These are phyloP conservation scores for Atherinosoma microstoma DNA, from an alignment of 2,797 vertebrate genomes.

Conservation along the genomic window DNA sequence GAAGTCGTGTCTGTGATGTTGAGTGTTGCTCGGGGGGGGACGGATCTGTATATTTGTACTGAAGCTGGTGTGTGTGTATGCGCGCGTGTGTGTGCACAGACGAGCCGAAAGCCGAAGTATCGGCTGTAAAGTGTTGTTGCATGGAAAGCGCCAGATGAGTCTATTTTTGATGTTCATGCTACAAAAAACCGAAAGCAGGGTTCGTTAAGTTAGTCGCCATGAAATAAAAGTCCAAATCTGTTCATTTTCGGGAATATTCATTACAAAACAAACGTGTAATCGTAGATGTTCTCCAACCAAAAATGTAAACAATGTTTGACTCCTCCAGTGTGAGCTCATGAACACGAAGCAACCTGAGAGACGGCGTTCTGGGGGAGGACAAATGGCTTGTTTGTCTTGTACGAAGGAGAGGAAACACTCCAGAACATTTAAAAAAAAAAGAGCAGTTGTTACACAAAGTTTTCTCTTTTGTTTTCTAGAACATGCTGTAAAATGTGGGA, in stretches of 20 bases:
- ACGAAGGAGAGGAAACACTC: constrained; percentile 18
- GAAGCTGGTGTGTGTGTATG: constrained; percentile 33
- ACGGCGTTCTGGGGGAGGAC: constrained; percentile 10
- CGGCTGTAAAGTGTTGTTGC: constrained; percentile 23
- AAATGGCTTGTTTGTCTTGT: constrained; percentile 6
- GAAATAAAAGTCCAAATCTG: no score
- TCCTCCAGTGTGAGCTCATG: not conserved
- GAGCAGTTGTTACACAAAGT: constrained; percentile 38
- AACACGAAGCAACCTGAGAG: not conserved
- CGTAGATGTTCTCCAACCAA: constrained; percentile 15
- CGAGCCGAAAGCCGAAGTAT: constrained; percentile 15
- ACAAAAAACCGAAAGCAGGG: not conserved
- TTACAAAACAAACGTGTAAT: not conserved
- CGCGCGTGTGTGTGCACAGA: constrained; percentile 42
- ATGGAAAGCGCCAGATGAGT: constrained; percentile 33
- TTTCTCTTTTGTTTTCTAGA: constrained; percentile 29
- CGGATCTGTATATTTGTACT: constrained; percentile 73
- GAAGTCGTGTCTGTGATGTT: constrained; percentile 1
- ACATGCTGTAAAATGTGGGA: constrained; percentile 64
- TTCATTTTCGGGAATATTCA: no score
- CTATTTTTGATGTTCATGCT: constrained; percentile 53
- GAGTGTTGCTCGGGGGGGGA: not conserved
- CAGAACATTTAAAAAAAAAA: not conserved
- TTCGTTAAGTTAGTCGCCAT: not conserved
- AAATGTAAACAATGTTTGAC: constrained; percentile 11